These are phyloP conservation scores for Onychorhynchus coronatus DNA, from an alignment of 2,113 vertebrate species.

Conservation along the genomic window DNA sequence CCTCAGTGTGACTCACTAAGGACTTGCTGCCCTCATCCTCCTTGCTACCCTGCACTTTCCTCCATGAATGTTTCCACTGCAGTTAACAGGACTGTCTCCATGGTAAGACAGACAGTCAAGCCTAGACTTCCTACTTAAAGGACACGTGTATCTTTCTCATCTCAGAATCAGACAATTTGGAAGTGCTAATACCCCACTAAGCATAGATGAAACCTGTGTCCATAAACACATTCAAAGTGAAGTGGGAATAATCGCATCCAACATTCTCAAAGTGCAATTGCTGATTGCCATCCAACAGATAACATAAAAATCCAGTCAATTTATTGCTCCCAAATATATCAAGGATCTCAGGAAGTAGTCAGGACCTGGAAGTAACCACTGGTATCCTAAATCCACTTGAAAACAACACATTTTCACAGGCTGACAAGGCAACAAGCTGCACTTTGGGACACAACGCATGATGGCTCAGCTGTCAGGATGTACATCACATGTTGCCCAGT, in stretches of 20 bases:
- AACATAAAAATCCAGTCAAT: background rate
- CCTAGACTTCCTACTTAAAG: background rate
- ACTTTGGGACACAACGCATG: background rate
- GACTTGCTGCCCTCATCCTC: background rate
- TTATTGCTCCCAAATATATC: background rate
- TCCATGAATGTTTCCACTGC: background rate
- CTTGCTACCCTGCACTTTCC: background rate
- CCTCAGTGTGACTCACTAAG: background rate
- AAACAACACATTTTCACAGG: background rate
- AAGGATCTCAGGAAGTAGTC: background rate
- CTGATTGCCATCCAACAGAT: background rate
- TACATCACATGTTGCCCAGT: background rate
- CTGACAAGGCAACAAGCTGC: background rate
- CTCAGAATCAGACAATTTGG: background rate
- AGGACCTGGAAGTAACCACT: background rate
- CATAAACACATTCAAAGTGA: background rate
- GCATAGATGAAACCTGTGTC: background rate
- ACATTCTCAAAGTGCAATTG: background rate
- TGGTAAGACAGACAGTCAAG: background rate
- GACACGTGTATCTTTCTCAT: background rate
- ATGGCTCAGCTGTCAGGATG: background rate
- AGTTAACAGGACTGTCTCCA: background rate
- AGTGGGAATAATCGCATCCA: background rate
- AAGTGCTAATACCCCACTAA: background rate
- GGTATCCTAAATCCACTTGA: background rate